Conservation (phyloP, 2,797 vertebrate species). For the Craterocephalus amniculus region DNA sequence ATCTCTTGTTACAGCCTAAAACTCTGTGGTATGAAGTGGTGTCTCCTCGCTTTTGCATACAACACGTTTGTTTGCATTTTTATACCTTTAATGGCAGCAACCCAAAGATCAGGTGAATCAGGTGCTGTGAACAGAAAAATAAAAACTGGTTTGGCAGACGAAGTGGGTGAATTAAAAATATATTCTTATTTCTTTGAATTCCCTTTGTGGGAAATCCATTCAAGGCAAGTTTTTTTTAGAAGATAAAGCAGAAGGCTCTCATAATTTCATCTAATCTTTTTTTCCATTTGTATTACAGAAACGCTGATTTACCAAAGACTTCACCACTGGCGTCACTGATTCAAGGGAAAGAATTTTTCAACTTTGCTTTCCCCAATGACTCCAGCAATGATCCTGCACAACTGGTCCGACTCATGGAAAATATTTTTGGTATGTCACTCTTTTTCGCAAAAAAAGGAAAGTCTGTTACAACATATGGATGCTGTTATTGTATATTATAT, state of each 20-base stretch:
- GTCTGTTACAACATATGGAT: background rate
- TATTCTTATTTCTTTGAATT: too few species aligned
- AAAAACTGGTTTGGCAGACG: too few species aligned
- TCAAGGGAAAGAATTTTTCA: constrained; percentile 33
- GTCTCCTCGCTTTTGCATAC: too few species aligned
- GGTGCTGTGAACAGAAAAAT: too few species aligned
- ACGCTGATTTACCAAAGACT: background rate
- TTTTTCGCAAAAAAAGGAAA: background rate
- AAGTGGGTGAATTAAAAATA: too few species aligned
- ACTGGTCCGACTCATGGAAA: constrained; percentile 55
- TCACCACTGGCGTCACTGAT: constrained; percentile 39
- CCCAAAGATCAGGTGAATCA: too few species aligned
- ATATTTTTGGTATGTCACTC: constrained; percentile 69
- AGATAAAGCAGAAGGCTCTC: background rate
- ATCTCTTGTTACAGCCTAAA: too few species aligned
- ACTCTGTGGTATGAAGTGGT: too few species aligned
- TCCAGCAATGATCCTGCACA: constrained; percentile 20
- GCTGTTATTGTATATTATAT: too few species aligned
- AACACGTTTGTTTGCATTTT: too few species aligned
- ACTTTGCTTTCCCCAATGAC: constrained; percentile 23
- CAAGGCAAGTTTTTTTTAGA: background rate
- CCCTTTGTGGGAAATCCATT: background rate
- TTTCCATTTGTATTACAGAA: constrained; percentile 55
- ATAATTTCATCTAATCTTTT: constrained; percentile 14
- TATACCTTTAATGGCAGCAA: too few species aligned